These are phyloP conservation scores for Eupithecia abbreviata DNA, from an alignment of 2,888 invertebrate species.

Conservation along the genomic window DNA sequence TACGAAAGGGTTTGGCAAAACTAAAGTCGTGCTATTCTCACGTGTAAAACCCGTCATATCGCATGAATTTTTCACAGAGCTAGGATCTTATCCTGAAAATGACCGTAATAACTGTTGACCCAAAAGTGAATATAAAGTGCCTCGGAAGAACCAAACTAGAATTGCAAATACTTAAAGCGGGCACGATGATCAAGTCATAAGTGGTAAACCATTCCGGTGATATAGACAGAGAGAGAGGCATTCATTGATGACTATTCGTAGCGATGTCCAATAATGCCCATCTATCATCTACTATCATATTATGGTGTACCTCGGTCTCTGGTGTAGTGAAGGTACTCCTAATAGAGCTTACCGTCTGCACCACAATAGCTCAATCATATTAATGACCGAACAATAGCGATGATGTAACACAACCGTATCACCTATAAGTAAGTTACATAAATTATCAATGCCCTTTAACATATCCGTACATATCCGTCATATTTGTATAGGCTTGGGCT, in stretches of 20 bases:
- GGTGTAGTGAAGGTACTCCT: not conserved
- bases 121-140: not conserved
- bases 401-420: not conserved
- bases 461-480: not conserved
- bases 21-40: not conserved
- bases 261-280: not conserved
- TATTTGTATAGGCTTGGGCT: not conserved
- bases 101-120: not conserved
- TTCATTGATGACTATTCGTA: conserved; percentile 13
- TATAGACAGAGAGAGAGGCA: conserved; percentile 19
- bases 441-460: not conserved
- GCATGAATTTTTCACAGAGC: not conserved
- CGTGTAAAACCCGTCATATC: not conserved
- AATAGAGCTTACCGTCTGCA: not conserved
- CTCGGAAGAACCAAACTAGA: not conserved
- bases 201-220: conserved; percentile 15
- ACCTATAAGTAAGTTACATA: not conserved
- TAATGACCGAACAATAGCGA: not conserved
- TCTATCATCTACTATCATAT: not conserved
- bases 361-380: not conserved
- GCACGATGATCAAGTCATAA: conserved; percentile 20
- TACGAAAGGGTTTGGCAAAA: not conserved
- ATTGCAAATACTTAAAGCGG: not conserved
- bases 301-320: not conserved
- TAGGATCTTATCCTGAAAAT: not conserved